phyloP scores from a whole-genome alignment of 2,797 vertebrate species.

The Phoxinus dragarum region DNA sequence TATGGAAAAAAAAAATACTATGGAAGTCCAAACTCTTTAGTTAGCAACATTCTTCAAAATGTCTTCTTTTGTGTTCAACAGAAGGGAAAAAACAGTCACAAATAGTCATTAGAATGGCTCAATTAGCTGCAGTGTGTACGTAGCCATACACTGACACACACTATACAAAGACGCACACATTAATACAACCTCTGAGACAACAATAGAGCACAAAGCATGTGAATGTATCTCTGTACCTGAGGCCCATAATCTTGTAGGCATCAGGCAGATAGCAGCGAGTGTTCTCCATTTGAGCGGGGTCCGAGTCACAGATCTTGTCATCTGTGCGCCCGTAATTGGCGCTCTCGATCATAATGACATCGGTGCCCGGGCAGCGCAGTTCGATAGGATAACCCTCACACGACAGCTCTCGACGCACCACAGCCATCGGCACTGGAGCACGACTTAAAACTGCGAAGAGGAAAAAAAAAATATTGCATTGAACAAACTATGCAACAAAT shows the following conservation, averaged over 20 bases:
- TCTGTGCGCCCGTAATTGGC: slow-evolving; percentile 99
- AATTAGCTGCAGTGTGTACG: slow-evolving; percentile 6
- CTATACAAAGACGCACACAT: slow-evolving; percentile 2
- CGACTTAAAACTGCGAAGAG: slow-evolving; percentile 86
- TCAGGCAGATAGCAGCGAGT: slow-evolving; percentile 98
- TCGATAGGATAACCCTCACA: slow-evolving; percentile 99
- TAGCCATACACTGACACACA: slow-evolving; percentile 1
- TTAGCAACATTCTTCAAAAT: too few species aligned
- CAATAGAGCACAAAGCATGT: slow-evolving; percentile 21
- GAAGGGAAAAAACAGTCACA: neutral
- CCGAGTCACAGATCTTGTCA: slow-evolving; percentile 99
- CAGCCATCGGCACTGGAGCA: slow-evolving; percentile 96
- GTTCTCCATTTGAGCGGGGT: slow-evolving; percentile 99
- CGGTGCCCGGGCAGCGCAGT: slow-evolving; percentile 96
- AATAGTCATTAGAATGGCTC: neutral
- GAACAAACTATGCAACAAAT: slow-evolving; percentile 11
- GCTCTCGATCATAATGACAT: slow-evolving; percentile 99
- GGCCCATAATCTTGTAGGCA: slow-evolving; percentile 99
- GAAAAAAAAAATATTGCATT: neutral
- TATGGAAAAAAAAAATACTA: too few species aligned
- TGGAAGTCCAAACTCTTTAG: too few species aligned
- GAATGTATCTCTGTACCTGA: slow-evolving; percentile 82
- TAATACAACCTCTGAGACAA: neutral
- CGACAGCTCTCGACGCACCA: slow-evolving; percentile 96
- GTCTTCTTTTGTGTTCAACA: too few species aligned